These are phyloP conservation scores for Entomyzon cyanotis DNA, from an alignment of 2,113 vertebrate genomes.

Conservation along the genomic window DNA sequence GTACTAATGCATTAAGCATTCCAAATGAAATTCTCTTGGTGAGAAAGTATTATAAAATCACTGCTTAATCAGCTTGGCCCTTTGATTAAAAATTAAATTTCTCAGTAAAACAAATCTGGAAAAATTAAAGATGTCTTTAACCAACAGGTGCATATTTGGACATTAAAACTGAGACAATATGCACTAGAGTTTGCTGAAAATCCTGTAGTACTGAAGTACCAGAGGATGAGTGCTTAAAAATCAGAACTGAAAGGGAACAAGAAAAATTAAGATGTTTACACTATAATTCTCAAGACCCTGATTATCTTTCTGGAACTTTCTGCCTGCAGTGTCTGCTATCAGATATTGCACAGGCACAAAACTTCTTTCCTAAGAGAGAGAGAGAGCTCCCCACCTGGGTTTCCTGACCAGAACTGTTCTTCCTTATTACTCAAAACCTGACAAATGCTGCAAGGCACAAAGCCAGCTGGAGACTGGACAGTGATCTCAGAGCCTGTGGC, in stretches of 20 bases:
- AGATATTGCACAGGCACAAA: not conserved
- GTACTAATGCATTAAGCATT: not conserved
- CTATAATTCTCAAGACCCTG: not conserved
- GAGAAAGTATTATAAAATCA: not conserved
- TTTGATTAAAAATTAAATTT: not conserved
- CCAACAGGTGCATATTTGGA: not conserved
- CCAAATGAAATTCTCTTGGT: not conserved
- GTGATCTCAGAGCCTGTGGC: not conserved
- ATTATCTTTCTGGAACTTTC: not conserved
- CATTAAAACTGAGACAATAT: not conserved
- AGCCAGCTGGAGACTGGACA: not conserved
- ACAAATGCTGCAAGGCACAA: not conserved
- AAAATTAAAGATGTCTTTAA: not conserved
- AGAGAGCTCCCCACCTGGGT: not conserved
- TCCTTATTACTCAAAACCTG: not conserved
- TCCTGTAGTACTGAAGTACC: not conserved
- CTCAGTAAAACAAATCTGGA: not conserved
- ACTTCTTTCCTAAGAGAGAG: not conserved
- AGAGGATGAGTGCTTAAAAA: not conserved
- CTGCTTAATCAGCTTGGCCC: not conserved
- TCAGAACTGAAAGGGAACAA: not conserved
- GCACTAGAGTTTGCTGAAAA: not conserved
- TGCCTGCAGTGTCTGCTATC: not conserved
- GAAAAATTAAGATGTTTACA: not conserved
- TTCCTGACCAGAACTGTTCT: not conserved